Base-by-base conservation (phyloP, 2,888 invertebrate genomes). In the Himalopsyche anomala region DNA sequence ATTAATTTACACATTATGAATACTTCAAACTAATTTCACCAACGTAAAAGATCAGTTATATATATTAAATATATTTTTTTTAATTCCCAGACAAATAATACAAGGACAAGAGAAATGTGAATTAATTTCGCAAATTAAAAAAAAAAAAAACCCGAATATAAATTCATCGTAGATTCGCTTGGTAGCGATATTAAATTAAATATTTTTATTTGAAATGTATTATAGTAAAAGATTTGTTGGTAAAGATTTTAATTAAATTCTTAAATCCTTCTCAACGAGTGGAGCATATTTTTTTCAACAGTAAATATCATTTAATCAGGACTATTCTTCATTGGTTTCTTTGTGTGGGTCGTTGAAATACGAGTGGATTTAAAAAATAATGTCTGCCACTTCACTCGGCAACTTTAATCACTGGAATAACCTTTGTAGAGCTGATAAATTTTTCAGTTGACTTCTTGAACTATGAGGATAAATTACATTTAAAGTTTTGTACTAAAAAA, bases 341-440 rank as follows among this genome's bases (percentile, higher is more conserved):
- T 74, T 74, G 74, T 74, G 28, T 36, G 74, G 74, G 74, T 74
- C 74, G 74, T 74, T 38, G 74, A 74, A 74, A 38, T 74, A 74
- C 74, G 74, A 74, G 74, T 38, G 74, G 28, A 36, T 36, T 74
- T 74, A 36, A 74, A 74, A 74, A 74, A 74, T 74, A 74, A 74
- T 74, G 74, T 74, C 74, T 74, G 36, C 74, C 74, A 74, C 69
- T 69, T 69, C 69, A 69, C 74, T 74, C 74, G 74, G 74, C 74
- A 74, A 74, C 74, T 74, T 74, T 74, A 15, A 36, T 74, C 74
- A 36, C 74, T 15, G 74, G 28, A 74, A 9, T 74, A 74, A 74
- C 74, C 74, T 36, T 74, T 36, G 36, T 11, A 38, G 74, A 36
- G 12, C 74, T 74, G 74, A 36, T 74, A 36, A 74, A 74, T 36